A percentile compares a stretch with the other conserved stretches of the same genome.
Conservation (phyloP, 2,113 vertebrate species). For the Propithecus coquereli region DNA sequence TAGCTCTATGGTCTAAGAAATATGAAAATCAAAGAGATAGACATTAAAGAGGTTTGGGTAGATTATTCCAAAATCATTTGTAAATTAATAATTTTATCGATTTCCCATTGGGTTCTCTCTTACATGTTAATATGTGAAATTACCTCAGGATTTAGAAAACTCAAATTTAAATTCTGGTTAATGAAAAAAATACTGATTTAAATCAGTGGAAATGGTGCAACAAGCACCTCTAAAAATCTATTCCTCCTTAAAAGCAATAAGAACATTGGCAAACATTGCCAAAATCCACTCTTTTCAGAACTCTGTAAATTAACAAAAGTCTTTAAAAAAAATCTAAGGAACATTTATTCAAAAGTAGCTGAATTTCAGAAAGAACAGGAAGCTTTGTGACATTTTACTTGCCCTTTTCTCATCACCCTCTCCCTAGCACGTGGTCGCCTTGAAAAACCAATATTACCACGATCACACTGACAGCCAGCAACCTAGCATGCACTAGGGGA, state of each 20-base stretch:
- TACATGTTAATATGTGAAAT: background rate
- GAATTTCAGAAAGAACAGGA: background rate
- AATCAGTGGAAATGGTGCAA: background rate
- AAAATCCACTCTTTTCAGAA: background rate
- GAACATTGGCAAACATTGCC: background rate
- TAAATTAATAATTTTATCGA: background rate
- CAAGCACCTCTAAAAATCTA: background rate
- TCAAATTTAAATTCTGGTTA: background rate
- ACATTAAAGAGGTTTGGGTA: background rate
- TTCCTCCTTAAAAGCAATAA: background rate
- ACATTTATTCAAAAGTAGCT: background rate
- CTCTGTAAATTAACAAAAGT: background rate
- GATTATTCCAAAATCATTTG: background rate
- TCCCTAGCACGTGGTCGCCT: too few species aligned
- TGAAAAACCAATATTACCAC: background rate
- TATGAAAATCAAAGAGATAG: background rate
- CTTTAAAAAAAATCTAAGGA: background rate
- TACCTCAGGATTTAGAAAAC: background rate
- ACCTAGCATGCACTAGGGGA: background rate
- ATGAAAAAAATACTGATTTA: background rate
- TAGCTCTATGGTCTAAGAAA: background rate
- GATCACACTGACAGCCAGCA: background rate
- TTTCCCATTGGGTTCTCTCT: background rate
- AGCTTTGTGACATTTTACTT: background rate
- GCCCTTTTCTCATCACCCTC: background rate